Evolutionary conservation across 2,797 vertebrate species (phyloP).

Genomic region (Gymnocypris eckloni): DNA sequence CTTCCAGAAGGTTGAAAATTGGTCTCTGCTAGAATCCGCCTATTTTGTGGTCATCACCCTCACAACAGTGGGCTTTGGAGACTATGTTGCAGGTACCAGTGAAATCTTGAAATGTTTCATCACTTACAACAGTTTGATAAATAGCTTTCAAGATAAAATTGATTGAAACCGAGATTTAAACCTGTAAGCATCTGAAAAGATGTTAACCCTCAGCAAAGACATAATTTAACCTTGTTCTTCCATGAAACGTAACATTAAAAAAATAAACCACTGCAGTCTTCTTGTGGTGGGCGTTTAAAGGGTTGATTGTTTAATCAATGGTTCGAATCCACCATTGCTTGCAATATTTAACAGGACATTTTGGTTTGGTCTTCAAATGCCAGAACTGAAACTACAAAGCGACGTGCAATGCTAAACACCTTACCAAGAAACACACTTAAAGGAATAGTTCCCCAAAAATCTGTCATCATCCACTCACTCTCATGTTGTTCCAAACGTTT

Average conservation of each 20-base stretch:
- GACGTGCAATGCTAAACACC: neutral
- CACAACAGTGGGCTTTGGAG: conserved; percentile 92
- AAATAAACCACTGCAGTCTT: neutral
- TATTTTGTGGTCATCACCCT: conserved; percentile 93
- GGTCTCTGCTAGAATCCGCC: conserved; percentile 84
- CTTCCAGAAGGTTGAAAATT: conserved; percentile 84
- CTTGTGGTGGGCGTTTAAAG: conserved; percentile 48
- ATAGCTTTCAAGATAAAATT: neutral
- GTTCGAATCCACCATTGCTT: conserved; percentile 49
- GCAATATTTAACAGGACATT: conserved; percentile 64
- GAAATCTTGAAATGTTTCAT: neutral
- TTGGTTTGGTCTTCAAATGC: conserved; percentile 11
- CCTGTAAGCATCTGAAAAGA: neutral
- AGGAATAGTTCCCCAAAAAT: neutral
- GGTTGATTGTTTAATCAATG: conserved; percentile 63
- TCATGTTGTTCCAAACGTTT: neutral
- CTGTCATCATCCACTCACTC: neutral
- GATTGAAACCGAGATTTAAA: neutral
- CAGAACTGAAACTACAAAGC: neutral
- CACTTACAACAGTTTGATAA: neutral
- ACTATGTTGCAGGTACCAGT: conserved; percentile 89
- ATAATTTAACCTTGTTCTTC: neutral
- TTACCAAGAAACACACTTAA: neutral
- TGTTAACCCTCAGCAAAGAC: conserved; percentile 4
- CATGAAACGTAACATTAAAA: neutral